Evolutionary conservation across 2,888 invertebrate species (phyloP).

Genomic region (Cylindroiulus punctatus): DNA sequence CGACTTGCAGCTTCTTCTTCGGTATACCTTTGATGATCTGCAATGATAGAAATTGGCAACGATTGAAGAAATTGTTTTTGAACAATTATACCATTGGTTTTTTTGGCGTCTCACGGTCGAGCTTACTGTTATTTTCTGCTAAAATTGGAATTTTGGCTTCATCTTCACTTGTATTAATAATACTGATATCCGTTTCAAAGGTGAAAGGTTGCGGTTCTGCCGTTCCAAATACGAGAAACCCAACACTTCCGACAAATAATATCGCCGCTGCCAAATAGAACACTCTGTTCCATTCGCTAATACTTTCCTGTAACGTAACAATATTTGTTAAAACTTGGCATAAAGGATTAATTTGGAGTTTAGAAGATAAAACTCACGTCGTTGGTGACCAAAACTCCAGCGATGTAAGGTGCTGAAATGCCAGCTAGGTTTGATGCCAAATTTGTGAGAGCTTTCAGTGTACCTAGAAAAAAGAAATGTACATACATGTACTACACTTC

Average conservation of each 20-base stretch:
- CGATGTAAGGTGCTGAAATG: slow-evolving; percentile 51
- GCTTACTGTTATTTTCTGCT: slow-evolving; percentile 55
- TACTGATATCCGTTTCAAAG: neutral
- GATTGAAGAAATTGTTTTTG: no score
- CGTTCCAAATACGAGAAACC: slow-evolving; percentile 48
- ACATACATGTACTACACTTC: neutral
- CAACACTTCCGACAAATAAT: slow-evolving; percentile 36
- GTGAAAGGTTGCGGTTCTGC: slow-evolving; percentile 39
- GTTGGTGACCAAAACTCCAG: slow-evolving; percentile 53
- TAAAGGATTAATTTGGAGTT: no score
- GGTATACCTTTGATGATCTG: neutral
- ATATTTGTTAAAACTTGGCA: neutral
- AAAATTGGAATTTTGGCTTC: slow-evolving; percentile 49
- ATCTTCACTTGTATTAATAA: neutral
- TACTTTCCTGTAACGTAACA: slow-evolving; percentile 46
- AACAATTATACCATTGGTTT: no score
- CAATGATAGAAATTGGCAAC: neutral
- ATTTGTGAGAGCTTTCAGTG: slow-evolving; percentile 53
- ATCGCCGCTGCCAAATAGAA: slow-evolving; percentile 53
- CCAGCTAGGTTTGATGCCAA: slow-evolving; percentile 52
- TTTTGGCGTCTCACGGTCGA: neutral
- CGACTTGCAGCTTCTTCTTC: neutral
- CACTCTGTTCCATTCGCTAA: slow-evolving; percentile 55
- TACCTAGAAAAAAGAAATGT: slow-evolving; percentile 50
- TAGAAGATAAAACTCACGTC: slow-evolving; percentile 49